Evolutionary conservation across 2,797 vertebrate genomes (phyloP).

Genomic region (Pangasius larnaudii): DNA sequence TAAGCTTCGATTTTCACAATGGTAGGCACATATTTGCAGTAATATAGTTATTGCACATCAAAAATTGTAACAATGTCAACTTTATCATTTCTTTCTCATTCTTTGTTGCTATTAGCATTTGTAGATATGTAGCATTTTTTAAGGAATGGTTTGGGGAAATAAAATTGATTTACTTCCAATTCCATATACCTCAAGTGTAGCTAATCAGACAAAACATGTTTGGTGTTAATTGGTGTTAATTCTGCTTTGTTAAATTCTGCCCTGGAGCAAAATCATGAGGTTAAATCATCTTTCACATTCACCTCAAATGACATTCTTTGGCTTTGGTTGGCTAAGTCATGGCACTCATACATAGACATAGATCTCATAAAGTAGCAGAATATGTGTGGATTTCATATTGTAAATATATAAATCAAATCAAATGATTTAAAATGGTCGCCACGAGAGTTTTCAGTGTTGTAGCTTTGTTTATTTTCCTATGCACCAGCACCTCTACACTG

Average conservation of each 20-base stretch:
- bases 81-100: background rate
- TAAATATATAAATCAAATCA: slow-evolving; percentile 7
- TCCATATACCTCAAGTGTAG: slow-evolving; percentile 1
- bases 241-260: background rate
- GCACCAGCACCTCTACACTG: background rate
- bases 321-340: background rate
- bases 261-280: background rate
- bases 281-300: background rate
- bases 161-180: slow-evolving; percentile 1
- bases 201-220: background rate
- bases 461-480: background rate
- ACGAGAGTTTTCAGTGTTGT: background rate
- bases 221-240: background rate
- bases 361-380: background rate
- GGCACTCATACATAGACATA: background rate
- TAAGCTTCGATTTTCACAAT: slow-evolving; percentile 12
- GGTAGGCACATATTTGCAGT: slow-evolving; percentile 28
- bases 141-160: slow-evolving; percentile 5
- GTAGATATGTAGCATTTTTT: slow-evolving; percentile 51
- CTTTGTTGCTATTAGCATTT: slow-evolving; percentile 31
- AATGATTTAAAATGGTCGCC: background rate
- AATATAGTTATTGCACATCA: slow-evolving; percentile 14
- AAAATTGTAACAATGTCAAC: slow-evolving; percentile 2
- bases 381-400: slow-evolving; percentile 11
- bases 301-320: background rate